A percentile compares a stretch with the other conserved stretches of the same genome.
Evolutionary conservation across 2,113 vertebrate genomes (phyloP).

Genomic region (Periophthalmodon schlosseri): DNA sequence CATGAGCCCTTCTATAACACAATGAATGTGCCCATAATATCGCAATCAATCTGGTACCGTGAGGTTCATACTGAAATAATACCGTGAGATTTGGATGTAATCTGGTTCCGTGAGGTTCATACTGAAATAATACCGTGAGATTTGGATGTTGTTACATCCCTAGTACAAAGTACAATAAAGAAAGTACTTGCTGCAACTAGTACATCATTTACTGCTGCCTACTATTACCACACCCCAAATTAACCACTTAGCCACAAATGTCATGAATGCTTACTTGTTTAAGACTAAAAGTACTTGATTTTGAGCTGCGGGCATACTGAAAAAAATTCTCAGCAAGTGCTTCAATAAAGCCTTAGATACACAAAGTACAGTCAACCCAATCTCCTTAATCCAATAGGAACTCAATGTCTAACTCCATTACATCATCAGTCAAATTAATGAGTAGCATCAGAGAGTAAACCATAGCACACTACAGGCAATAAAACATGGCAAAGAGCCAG

Average conservation of each 20-base stretch:
- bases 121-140: no score
- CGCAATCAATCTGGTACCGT: no score
- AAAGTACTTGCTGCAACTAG: no score
- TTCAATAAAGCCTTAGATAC: not conserved
- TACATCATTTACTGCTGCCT: no score
- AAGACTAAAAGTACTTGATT: not conserved
- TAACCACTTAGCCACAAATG: not conserved
- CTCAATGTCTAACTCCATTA: not conserved
- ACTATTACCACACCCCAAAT: not conserved
- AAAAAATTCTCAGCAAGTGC: not conserved
- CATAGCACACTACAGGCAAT: not conserved
- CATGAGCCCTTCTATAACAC: no score
- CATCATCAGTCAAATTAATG: not conserved
- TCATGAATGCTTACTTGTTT: not conserved
- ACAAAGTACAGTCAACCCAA: not conserved
- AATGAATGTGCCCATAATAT: no score
- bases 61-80: no score
- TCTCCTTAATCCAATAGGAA: not conserved
- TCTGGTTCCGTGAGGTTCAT: no score
- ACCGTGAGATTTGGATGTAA: no score
- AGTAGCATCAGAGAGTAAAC: not conserved
- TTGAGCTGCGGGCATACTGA: not conserved
- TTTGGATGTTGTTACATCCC: no score
- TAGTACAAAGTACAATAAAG: no score
- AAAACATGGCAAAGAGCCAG: conserved; percentile 10